Evolutionary conservation across 2,888 invertebrate genomes (phyloP), one percentile per base, ranked within the genome.

Genomic region (Drosophila setosimentum): DNA sequence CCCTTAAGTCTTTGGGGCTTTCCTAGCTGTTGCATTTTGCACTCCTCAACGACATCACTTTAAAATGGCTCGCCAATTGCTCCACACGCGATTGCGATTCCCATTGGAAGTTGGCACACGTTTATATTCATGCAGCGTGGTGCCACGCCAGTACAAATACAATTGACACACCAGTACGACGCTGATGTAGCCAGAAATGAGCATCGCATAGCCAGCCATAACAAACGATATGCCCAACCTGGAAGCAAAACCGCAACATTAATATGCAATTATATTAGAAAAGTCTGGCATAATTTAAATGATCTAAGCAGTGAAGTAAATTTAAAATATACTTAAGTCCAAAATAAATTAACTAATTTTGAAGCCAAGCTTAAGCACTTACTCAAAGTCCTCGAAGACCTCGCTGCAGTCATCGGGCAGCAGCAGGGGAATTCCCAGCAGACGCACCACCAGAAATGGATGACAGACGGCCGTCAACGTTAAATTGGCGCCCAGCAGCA

Each of bases 381-480:
- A 97, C 97, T 95, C 94, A 86, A 95, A 95, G 85, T 97, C 95
- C 92, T 95, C 95, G 92, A 97, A 98, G 0, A 97, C 96, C 93
- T 97, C 96, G 75, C 95, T 95, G 93, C 98, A 98, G 92, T 97
- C 96, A 90, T 96, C 96, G 2, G 98, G 98, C 81, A 98, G 91
- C 40, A 97, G 94, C 79, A 98, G 94, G 0, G 91, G 92, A 27
- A 93, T 83, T 16, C 92, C 91, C 33, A 91, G 66, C 3, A 93
- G 49, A 3, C 91, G 91, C 18, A 90, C 87, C 13, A 92, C 78
- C 55, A 92, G 68, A 87, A 95, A 95, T 0, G 97, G 97, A 92
- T 97, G 97, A 90, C 98, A 92, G 1, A 98, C 95, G n/a, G 97
- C 96, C 1, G 97, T 98, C 80, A 98, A 93, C 2, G 97, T 96